These are phyloP conservation scores for Darevskia mixta DNA, from an alignment of 2,797 vertebrate species.

Conservation along the genomic window DNA sequence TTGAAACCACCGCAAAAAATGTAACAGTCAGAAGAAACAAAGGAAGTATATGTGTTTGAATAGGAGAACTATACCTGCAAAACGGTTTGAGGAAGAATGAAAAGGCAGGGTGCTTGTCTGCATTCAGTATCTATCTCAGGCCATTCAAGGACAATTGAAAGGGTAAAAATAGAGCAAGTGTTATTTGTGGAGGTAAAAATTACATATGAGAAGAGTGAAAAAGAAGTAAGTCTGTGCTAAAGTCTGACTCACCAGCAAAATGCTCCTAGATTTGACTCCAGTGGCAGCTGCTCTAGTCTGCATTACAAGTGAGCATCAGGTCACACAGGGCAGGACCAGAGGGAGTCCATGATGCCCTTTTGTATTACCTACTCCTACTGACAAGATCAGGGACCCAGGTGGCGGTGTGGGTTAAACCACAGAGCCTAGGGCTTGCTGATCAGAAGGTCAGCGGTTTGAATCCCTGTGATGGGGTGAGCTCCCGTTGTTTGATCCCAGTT, in stretches of 20 bases:
- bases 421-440: too few species aligned
- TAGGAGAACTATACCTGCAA: not conserved
- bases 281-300: too few species aligned
- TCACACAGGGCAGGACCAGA: not conserved
- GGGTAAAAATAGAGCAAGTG: not conserved
- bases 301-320: not conserved
- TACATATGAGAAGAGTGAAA: not conserved
- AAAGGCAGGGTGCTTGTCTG: not conserved
- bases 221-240: too few species aligned
- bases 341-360: not conserved
- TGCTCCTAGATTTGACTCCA: not conserved
- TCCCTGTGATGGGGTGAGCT: too few species aligned
- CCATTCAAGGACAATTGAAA: not conserved
- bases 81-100: not conserved
- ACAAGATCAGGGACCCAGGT: too few species aligned
- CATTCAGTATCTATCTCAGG: not conserved
- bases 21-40: not conserved
- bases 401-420: too few species aligned
- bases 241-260: not conserved
- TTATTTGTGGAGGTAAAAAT: not conserved
- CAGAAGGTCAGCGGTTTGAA: too few species aligned
- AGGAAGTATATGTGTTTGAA: not conserved
- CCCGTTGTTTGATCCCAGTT: too few species aligned
- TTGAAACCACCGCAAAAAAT: not conserved
- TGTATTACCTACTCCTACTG: not conserved